Conservation (phyloP, 2,888 invertebrate species). For the Caenorhabditis sp. region DNA sequence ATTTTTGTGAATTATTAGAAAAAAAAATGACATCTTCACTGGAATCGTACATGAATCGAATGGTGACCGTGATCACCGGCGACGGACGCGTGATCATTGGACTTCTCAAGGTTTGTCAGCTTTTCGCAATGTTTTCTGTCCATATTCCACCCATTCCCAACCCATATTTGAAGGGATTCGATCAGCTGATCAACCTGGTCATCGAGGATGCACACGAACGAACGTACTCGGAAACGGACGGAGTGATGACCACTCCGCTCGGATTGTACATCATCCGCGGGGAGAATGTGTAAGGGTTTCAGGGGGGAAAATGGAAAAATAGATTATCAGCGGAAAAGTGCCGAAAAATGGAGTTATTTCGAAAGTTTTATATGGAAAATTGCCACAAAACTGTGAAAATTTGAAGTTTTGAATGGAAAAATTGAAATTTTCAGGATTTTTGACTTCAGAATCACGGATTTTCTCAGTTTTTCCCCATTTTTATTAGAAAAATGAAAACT, state of each 20-base stretch:
- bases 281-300: slow-evolving; percentile 91
- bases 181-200: slow-evolving; percentile 99
- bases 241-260: slow-evolving; percentile 95
- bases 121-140: too few species aligned
- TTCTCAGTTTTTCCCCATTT: too few species aligned
- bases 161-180: slow-evolving; percentile 88
- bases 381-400: not conserved
- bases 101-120: slow-evolving; percentile 91
- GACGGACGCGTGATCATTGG: slow-evolving; percentile 98
- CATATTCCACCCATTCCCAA: too few species aligned
- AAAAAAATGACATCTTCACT: slow-evolving; percentile 76
- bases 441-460: not conserved
- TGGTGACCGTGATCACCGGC: slow-evolving; percentile 93
- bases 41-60: slow-evolving; percentile 79
- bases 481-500: too few species aligned
- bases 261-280: slow-evolving; percentile 98
- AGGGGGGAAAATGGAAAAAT: not conserved
- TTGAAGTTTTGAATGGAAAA: not conserved
- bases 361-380: not conserved
- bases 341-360: not conserved
- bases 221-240: slow-evolving; percentile 91
- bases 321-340: too few species aligned
- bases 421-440: too few species aligned
- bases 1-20: not conserved
- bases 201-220: slow-evolving; percentile 98